Conservation (phyloP, 2,888 invertebrate species). For the Ecliptopera silaceata region DNA sequence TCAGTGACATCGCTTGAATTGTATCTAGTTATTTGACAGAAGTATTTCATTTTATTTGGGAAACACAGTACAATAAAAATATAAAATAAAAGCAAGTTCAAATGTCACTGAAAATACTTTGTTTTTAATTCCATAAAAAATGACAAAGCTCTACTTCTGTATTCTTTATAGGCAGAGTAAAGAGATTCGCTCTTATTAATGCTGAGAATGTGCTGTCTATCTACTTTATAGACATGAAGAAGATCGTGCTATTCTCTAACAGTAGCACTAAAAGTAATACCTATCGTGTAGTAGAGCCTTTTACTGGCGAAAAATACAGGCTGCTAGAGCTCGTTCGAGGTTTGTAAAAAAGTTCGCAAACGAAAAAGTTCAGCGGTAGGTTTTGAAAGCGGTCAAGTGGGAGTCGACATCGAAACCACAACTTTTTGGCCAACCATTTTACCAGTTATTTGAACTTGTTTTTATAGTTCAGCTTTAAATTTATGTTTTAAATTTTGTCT, state of each 20-base stretch:
- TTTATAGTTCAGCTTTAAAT: background rate
- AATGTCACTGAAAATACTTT: no score
- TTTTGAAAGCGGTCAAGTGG: slow-evolving; percentile 12
- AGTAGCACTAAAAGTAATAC: background rate
- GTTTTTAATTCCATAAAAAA: no score
- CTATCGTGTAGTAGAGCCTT: background rate
- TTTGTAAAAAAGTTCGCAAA: background rate
- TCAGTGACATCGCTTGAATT: no score
- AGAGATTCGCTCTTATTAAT: no score
- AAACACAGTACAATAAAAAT: no score
- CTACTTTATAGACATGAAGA: no score
- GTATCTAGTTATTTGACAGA: no score
- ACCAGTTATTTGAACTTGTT: background rate
- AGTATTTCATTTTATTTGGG: no score
- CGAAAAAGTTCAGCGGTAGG: background rate
- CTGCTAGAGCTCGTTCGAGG: background rate
- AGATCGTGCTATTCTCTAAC: background rate
- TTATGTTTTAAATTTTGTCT: background rate
- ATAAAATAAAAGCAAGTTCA: no score
- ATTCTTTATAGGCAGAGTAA: no score
- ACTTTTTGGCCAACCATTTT: slow-evolving; percentile 10
- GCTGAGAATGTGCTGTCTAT: no score
- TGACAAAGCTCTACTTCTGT: no score
- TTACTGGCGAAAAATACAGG: background rate
- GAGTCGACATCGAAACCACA: slow-evolving; percentile 2